phyloP scores from a whole-genome alignment of 1,140 invertebrate species.

The Lordiphosa mommai region DNA sequence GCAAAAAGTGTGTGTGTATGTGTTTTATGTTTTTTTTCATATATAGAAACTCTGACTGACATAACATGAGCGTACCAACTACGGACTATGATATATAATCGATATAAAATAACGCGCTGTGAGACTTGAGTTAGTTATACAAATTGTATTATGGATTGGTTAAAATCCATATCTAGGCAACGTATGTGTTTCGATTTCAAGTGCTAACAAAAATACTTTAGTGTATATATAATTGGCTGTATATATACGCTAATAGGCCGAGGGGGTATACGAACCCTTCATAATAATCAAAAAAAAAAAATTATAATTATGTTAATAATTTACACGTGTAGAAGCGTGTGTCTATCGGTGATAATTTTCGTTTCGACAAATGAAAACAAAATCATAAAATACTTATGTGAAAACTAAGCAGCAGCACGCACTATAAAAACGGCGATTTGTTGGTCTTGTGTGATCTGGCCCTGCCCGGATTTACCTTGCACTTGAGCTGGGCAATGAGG shows the following conservation, averaged over 20 bases:
- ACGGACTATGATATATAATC: slow-evolving; percentile 33
- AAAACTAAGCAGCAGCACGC: slow-evolving; percentile 23
- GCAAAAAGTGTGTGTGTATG: slow-evolving; percentile 13
- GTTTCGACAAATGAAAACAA: slow-evolving; percentile 28
- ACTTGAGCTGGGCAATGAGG: slow-evolving; percentile 91
- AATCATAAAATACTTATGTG: slow-evolving; percentile 6
- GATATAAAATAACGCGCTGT: slow-evolving; percentile 61
- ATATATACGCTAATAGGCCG: slow-evolving; percentile 21
- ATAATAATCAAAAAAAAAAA: neutral
- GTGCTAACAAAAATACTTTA: slow-evolving; percentile 70
- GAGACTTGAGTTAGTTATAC: slow-evolving; percentile 70
- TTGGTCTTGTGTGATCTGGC: slow-evolving; percentile 74
- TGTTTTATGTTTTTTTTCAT: slow-evolving; percentile 10
- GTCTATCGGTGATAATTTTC: slow-evolving; percentile 48
- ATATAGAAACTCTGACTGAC: slow-evolving; percentile 70
- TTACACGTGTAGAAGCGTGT: slow-evolving; percentile 39
- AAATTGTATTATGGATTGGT: slow-evolving; percentile 53
- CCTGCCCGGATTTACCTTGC: slow-evolving; percentile 75
- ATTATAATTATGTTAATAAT: neutral
- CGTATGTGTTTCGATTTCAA: slow-evolving; percentile 66
- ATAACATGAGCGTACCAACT: slow-evolving; percentile 57
- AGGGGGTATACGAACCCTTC: neutral
- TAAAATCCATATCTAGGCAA: slow-evolving; percentile 64
- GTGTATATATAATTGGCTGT: slow-evolving; percentile 16
- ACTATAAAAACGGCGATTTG: slow-evolving; percentile 78